Conservation (phyloP, 1,140 invertebrate species). For the Pogonus chalceus region DNA sequence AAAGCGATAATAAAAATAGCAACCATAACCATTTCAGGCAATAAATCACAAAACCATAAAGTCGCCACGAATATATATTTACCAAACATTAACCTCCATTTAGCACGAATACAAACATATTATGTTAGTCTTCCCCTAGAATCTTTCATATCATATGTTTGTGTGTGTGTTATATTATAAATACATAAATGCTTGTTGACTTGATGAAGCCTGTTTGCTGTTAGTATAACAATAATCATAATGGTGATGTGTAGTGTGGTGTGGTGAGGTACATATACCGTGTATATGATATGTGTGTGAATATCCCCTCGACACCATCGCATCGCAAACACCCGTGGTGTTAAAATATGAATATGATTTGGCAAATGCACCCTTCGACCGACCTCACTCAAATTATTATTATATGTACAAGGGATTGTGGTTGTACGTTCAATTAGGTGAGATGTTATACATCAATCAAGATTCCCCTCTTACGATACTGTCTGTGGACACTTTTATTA, state of each 20-base stretch:
- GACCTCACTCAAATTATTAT: not conserved
- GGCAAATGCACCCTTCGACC: not conserved
- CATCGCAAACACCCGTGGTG: not conserved
- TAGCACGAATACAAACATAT: not conserved
- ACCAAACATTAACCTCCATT: not conserved
- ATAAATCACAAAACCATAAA: too few relatives aligned
- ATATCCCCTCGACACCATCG: not conserved
- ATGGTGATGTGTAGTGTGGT: too few relatives aligned
- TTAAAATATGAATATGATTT: conserved; percentile 5
- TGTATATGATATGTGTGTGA: not conserved
- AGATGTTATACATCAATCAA: not conserved
- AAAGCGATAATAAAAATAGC: too few relatives aligned
- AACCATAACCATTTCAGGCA: too few relatives aligned
- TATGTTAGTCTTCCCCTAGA: not conserved
- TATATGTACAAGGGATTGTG: conserved; percentile 1
- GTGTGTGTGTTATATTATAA: too few relatives aligned
- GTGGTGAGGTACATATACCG: too few relatives aligned
- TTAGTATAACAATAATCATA: conserved; percentile 6
- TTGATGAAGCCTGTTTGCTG: too few relatives aligned
- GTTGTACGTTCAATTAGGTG: not conserved
- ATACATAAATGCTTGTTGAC: conserved; percentile 2
- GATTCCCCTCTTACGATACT: not conserved
- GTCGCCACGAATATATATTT: not conserved
- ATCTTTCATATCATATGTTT: not conserved
- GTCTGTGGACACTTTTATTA: not conserved